Percentiles rank a stretch among this genome's conserved stretches.
Conservation (phyloP, 2,888 invertebrate genomes). For the Megaustenia siamemsis region DNA sequence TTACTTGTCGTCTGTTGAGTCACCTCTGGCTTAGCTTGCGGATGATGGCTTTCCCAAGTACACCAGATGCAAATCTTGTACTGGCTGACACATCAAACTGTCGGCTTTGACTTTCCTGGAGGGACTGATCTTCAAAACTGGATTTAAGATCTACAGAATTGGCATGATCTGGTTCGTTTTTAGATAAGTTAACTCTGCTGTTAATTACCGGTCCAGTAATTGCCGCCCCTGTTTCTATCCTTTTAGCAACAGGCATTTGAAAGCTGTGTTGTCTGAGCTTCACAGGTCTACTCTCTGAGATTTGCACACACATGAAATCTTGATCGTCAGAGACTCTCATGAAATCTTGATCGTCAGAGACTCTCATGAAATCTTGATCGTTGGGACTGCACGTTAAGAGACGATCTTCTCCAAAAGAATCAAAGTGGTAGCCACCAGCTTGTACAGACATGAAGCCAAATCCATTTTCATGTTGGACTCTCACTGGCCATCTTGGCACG, state of each 20-base stretch:
- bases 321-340: too few species aligned
- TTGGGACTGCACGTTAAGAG: background rate
- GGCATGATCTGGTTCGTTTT: background rate
- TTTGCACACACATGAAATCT: too few species aligned
- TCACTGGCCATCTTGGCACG: background rate
- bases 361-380: background rate
- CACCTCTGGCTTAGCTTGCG: background rate
- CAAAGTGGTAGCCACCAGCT: background rate
- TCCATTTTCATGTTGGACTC: background rate
- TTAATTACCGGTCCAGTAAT: background rate
- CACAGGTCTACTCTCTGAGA: background rate
- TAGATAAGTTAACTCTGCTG: background rate
- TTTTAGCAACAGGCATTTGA: background rate
- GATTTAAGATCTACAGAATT: background rate
- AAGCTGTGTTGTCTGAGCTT: background rate
- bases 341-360: too few species aligned
- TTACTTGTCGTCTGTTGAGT: background rate
- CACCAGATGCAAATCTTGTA: background rate
- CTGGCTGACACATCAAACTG: background rate
- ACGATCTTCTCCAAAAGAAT: background rate
- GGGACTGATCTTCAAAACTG: background rate
- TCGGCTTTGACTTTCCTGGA: background rate
- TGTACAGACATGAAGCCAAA: too few species aligned
- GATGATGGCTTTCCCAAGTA: background rate
- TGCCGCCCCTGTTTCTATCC: too few species aligned